A percentile compares a stretch with the other conserved stretches of the same genome.
These are phyloP conservation scores for Nyleta sp. DNA, from an alignment of 2,888 invertebrate species.

Conservation along the genomic window DNA sequence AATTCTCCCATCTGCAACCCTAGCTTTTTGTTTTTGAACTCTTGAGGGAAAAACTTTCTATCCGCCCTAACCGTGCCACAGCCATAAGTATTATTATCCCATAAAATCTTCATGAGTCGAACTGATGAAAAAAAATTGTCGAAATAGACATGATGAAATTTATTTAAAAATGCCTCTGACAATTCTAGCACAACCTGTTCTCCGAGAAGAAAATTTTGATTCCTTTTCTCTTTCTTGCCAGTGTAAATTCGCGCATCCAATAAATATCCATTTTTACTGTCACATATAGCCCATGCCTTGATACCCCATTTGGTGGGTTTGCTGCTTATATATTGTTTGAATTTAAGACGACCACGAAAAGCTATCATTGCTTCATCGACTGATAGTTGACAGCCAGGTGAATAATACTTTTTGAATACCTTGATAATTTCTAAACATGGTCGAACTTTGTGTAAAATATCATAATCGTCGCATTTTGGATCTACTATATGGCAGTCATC, in stretches of 20 bases:
- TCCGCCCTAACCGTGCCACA: background rate
- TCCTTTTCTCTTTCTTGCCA: conserved; percentile 2
- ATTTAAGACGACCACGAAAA: background rate
- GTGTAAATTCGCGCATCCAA: conserved; percentile 1
- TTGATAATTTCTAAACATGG: conserved; percentile 3
- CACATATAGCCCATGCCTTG: conserved; percentile 7
- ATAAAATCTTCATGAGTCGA: too few relatives aligned
- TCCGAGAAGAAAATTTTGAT: background rate
- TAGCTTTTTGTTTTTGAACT: background rate
- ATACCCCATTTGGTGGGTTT: conserved; percentile 13
- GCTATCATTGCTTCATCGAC: conserved; percentile 19
- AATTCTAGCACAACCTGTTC: background rate
- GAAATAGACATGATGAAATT: too few relatives aligned
- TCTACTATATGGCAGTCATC: background rate
- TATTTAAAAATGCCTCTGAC: too few relatives aligned
- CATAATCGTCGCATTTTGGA: background rate
- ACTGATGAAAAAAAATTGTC: too few relatives aligned
- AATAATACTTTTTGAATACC: conserved; percentile 8
- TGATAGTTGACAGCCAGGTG: background rate
- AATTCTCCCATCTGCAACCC: background rate
- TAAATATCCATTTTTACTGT: conserved; percentile 7
- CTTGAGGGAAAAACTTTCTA: background rate
- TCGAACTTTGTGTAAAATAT: conserved; percentile 15
- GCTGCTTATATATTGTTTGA: conserved; percentile 6
- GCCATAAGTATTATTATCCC: too few relatives aligned